Base-by-base conservation (phyloP, 2,888 invertebrate species). In the Macrostomum cliftonense region DNA sequence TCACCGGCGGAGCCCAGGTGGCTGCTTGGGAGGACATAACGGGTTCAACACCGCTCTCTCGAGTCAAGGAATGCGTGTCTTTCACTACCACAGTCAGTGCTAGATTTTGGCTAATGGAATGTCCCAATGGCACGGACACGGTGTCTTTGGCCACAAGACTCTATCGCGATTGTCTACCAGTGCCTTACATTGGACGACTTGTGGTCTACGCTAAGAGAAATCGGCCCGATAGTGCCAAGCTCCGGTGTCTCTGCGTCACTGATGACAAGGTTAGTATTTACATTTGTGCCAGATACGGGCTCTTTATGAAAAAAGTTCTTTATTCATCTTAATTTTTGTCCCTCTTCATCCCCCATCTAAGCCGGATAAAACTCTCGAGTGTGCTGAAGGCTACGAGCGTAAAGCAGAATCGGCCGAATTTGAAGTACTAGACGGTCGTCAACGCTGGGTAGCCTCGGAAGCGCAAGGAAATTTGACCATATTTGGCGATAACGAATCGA, bases 21-120 rank as follows among this genome's bases (percentile, higher is more conserved):
- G 95, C 99, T 45, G 91, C 93, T 70, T 99, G 97, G 97, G 97
- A 97, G 74, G 97, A 99, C 72, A 95, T 99, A 46, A 99, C 97
- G 19, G 95, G 95, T 54, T 52, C 93, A 52, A 97, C 97, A 42
- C 95, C 95, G 42, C 75, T 99, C 56, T 91, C 93, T 12, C 93
- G 97, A 73, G 89, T 95, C 62, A 93, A 97, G 70, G 95, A 97
- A 67, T 95, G 95, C 68, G 97, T 97, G 37, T 93, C 93, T 46
- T 99, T 99, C 72, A 97, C 97, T 1, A 99, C 97, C 1, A 97
- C 95, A 9, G 95, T 99, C 1, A 97, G 97, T 4, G 99, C 97
- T 45, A 77, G 52, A 60, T 97, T 97, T 74, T 99, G 97, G 97
- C 76, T 97, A 47, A 95, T 99, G 79, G 97, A 99, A 68, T 97